A percentile compares a stretch with the other conserved stretches of the same genome.
Conservation (phyloP, 2,113 vertebrate genomes). For the Tachysurus vachellii region DNA sequence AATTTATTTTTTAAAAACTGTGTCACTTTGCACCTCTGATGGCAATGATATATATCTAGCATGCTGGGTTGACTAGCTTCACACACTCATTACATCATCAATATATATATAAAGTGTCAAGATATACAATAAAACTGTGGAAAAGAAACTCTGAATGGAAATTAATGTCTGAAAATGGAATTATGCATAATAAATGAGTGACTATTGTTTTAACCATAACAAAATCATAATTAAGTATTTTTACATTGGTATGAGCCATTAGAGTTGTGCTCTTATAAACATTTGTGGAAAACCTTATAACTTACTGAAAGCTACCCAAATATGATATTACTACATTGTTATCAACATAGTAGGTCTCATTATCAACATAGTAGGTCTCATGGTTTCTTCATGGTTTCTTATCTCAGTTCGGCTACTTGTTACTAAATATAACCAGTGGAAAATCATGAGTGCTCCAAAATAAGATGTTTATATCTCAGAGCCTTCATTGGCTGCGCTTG, state of each 20-base stretch:
- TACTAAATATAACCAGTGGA: slow-evolving; percentile 22
- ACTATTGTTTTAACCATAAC: background rate
- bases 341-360: background rate
- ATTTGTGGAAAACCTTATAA: background rate
- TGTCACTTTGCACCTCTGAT: slow-evolving; percentile 45
- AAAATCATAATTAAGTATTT: background rate
- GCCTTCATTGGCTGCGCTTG: slow-evolving; percentile 20
- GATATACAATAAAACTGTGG: background rate
- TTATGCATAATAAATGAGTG: background rate
- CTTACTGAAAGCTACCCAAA: background rate
- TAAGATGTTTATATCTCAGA: slow-evolving; percentile 25
- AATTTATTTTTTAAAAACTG: slow-evolving; percentile 37
- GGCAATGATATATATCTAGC: slow-evolving; percentile 33
- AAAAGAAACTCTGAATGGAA: background rate
- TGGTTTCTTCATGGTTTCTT: slow-evolving; percentile 19
- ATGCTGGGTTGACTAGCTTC: slow-evolving; percentile 28
- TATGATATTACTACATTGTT: background rate
- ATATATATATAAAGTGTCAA: background rate
- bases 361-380: background rate
- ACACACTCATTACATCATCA: background rate
- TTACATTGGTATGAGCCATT: background rate
- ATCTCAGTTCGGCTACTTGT: background rate
- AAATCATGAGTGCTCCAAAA: slow-evolving; percentile 29
- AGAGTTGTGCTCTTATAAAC: background rate
- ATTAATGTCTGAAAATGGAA: background rate